These are phyloP conservation scores for Myrmecophaga tridactyla DNA, from an alignment of 2,113 vertebrate species.

Conservation along the genomic window DNA sequence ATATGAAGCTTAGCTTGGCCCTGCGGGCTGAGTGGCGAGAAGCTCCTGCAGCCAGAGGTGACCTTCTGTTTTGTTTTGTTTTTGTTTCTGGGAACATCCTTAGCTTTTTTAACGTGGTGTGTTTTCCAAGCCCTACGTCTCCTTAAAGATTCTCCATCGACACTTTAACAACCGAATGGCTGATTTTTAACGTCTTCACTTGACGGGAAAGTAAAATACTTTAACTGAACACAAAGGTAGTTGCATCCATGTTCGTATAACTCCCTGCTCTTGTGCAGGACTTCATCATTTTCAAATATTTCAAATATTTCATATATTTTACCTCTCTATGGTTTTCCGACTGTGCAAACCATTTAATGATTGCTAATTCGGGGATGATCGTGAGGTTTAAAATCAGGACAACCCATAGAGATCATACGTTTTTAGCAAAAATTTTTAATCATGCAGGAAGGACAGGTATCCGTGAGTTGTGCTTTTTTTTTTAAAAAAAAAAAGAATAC, in stretches of 20 bases:
- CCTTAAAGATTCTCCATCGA: neutral
- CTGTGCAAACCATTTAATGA: neutral
- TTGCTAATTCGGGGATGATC: neutral
- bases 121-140: neutral
- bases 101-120: neutral
- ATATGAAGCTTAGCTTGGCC: neutral
- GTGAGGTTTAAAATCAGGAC: neutral
- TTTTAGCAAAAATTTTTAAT: constrained; percentile 32
- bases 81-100: neutral
- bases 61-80: neutral
- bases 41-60: neutral
- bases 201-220: neutral
- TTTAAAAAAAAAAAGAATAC: neutral
- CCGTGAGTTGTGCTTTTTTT: neutral
- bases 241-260: neutral
- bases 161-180: neutral
- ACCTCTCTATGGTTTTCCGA: neutral
- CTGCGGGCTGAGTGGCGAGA: neutral
- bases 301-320: neutral
- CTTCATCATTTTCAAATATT: neutral
- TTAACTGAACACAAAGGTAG: neutral
- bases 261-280: neutral
- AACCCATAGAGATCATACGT: neutral
- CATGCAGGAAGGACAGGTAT: neutral
- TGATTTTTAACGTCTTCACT: neutral